Conservation (phyloP, 2,888 invertebrate genomes). For the Meteorus cinctellus region DNA sequence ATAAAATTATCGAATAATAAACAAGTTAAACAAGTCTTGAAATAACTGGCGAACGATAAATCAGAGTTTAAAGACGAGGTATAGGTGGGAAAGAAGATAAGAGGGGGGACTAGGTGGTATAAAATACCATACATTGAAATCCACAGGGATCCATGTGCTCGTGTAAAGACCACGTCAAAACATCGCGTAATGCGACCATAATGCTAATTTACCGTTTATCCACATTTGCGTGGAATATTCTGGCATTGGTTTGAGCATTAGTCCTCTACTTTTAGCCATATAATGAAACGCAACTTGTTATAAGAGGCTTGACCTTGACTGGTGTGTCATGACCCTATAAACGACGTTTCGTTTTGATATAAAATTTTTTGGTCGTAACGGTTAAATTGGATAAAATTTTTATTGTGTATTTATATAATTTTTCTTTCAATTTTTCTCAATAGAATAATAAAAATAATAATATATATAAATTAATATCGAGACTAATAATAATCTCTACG, state of each 20-base stretch:
- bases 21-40: constrained; percentile 57
- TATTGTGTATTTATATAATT: background rate
- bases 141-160: constrained; percentile 57
- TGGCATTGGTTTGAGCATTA: constrained; percentile 31
- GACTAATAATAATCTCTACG: background rate
- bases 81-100: constrained; percentile 35
- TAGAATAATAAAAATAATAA: background rate
- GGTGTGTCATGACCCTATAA: constrained; percentile 51
- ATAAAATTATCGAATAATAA: constrained; percentile 53
- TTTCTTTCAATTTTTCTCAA: background rate
- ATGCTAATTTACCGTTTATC: constrained; percentile 71
- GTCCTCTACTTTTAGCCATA: constrained; percentile 30
- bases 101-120: constrained; percentile 22
- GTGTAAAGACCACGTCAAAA: constrained; percentile 67
- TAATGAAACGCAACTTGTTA: constrained; percentile 47
- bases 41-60: constrained; percentile 58
- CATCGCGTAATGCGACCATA: constrained; percentile 69
- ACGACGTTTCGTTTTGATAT: constrained; percentile 34
- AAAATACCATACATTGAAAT: constrained; percentile 44
- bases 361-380: constrained; percentile 35
- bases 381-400: constrained; percentile 21
- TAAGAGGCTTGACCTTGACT: constrained; percentile 60
- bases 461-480: background rate
- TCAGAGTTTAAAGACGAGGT: constrained; percentile 61
- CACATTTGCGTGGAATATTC: constrained; percentile 38